Evolutionary conservation across 2,113 vertebrate genomes (phyloP), one percentile per base, ranked within the genome.

Genomic region (Polypterus senegalus): DNA sequence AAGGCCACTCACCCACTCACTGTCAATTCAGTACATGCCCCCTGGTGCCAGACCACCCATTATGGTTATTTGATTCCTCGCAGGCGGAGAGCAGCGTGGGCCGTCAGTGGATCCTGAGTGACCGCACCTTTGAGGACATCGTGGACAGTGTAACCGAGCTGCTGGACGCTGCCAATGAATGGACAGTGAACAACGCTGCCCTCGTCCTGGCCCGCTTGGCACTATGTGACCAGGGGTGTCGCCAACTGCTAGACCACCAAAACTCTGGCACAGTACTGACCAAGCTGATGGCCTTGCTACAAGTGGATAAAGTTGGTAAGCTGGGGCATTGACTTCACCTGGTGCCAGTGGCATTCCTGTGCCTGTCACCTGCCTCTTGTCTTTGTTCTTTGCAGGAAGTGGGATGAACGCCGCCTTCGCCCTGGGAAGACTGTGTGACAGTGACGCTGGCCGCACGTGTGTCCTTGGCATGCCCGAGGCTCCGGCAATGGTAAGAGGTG

Each of bases 401-500:
- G 73, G 74, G n/a, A 67, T 75, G 63, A 79, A 79, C n/a, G 71
- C 73, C 7, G 71, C 73, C 4, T 77, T 81, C 58, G 68, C 79
- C n/a, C 66, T 78, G 43, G 77, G 74, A 3, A 61, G 65, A 7
- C 64, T 81, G 47, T 79, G 76, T 62, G 70, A 66, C 5, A 63
- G 48, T 47, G 69, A 71, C 47, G 45, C 54, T 2, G 69, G 72
- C 58, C 67, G 67, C 45, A 49, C 44, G 44, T 66, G 65, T 8
- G 62, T 76, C 11, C 57, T 76, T 49, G 49, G 49, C 46, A 60
- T 71, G 48, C 66, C 54, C 4, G 66, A 70, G 54, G 65, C 75
- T 6, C n/a, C 63, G 9, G 54, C 49, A 5, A 67, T 79, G 75
- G 74, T 79, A 65, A 74, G 71, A 47, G 48, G 46, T 10, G 58